Conservation (phyloP, 2,888 invertebrate species). For the Scelioninae gen. 1 region DNA sequence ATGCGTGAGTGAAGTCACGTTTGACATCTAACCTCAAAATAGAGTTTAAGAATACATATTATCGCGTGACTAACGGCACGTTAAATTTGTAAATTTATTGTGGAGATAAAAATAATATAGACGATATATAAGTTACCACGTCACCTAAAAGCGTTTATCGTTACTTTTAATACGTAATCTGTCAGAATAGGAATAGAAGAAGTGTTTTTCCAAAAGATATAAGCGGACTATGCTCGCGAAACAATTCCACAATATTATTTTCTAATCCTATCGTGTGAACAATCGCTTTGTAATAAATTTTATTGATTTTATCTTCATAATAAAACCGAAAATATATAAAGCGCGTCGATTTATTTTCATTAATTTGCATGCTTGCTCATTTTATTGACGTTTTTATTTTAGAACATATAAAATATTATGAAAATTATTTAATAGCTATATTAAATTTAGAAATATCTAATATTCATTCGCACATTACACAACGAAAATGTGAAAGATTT, state of each 20-base stretch:
- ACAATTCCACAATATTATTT: constrained; percentile 17
- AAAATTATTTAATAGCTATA: too few relatives aligned
- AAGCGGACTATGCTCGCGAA: neutral
- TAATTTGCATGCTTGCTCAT: neutral
- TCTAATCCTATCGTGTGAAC: constrained; percentile 18
- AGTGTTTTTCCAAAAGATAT: constrained; percentile 17
- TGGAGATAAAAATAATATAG: constrained; percentile 9
- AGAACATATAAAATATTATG: too few relatives aligned
- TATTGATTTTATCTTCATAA: constrained; percentile 4
- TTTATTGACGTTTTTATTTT: too few relatives aligned
- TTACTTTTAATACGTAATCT: constrained; percentile 4
- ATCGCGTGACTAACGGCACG: constrained; percentile 8
- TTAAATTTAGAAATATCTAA: too few relatives aligned
- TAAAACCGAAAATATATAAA: neutral
- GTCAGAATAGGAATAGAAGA: constrained; percentile 4
- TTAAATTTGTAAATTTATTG: constrained; percentile 30
- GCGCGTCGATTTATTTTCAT: neutral
- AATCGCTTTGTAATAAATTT: constrained; percentile 23
- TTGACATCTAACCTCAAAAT: constrained; percentile 21
- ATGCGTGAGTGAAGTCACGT: constrained; percentile 14
- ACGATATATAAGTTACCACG: constrained; percentile 28
- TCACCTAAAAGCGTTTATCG: constrained; percentile 14
- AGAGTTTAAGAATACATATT: constrained; percentile 6
- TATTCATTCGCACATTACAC: too few relatives aligned
- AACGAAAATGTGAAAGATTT: too few relatives aligned